Conservation (phyloP, 2,888 invertebrate genomes). For the Heteropelma amictum region DNA sequence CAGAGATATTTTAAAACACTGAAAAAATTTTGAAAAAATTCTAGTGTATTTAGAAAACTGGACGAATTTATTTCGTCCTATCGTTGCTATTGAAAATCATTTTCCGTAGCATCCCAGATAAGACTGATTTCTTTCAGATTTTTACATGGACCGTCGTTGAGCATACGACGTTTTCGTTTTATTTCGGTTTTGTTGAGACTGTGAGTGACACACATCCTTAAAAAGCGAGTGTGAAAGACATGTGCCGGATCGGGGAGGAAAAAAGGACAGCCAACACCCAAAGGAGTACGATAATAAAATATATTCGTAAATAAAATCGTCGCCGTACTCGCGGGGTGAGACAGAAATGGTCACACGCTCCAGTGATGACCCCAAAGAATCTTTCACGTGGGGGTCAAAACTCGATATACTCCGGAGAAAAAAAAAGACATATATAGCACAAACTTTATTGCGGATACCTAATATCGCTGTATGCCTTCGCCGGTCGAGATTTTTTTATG, state of each 20-base stretch:
- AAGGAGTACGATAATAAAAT: slow-evolving; percentile 36
- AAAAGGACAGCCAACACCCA: neutral
- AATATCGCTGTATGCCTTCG: slow-evolving; percentile 45
- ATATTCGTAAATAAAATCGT: slow-evolving; percentile 72
- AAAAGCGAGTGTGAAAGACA: neutral
- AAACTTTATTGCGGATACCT: neutral
- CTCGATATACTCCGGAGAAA: slow-evolving; percentile 53
- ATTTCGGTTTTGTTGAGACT: no score
- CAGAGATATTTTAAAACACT: no score
- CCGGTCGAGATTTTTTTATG: slow-evolving; percentile 72
- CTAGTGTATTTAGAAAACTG: no score
- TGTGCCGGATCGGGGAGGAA: neutral
- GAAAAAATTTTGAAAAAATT: no score
- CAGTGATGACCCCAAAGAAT: slow-evolving; percentile 73
- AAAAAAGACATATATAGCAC: neutral
- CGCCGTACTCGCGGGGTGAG: slow-evolving; percentile 61
- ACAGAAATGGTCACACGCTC: slow-evolving; percentile 75
- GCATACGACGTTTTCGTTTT: no score
- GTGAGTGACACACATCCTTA: no score
- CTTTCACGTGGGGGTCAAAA: slow-evolving; percentile 57
- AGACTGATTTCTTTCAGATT: no score
- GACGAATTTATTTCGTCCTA: no score
- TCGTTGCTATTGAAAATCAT: no score
- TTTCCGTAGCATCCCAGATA: no score
- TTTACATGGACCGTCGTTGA: no score